These are phyloP conservation scores for Anthonomus grandis DNA, from an alignment of 1,140 invertebrate genomes.

Conservation along the genomic window DNA sequence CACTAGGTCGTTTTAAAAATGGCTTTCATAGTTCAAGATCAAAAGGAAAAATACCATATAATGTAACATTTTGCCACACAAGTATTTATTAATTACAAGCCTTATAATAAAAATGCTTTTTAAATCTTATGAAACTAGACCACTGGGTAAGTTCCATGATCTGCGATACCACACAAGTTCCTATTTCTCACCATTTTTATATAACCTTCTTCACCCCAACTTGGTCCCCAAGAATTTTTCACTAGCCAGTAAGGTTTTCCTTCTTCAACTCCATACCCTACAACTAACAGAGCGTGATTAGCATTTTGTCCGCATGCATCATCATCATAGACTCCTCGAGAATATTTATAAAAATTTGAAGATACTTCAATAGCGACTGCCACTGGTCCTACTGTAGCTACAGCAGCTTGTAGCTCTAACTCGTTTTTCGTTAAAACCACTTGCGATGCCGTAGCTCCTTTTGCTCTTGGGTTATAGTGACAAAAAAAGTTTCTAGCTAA, in stretches of 20 bases:
- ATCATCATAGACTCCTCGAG: conserved; percentile 57
- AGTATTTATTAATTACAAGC: too few species aligned
- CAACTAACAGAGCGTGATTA: conserved; percentile 83
- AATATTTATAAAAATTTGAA: conserved; percentile 61
- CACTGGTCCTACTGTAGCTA: conserved; percentile 84
- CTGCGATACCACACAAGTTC: conserved; percentile 32
- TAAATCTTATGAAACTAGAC: neutral
- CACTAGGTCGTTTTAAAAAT: too few species aligned
- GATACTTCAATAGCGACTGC: conserved; percentile 90
- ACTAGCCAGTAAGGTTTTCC: conserved; percentile 75
- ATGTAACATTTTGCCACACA: too few species aligned
- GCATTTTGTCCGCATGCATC: conserved; percentile 57
- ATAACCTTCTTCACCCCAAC: conserved; percentile 84
- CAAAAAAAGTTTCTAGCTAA: conserved; percentile 68
- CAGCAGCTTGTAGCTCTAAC: conserved; percentile 54
- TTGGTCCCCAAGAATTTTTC: conserved; percentile 80
- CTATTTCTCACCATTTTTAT: conserved; percentile 81
- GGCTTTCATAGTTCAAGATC: too few species aligned
- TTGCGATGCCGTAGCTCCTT: conserved; percentile 1
- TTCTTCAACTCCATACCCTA: conserved; percentile 71
- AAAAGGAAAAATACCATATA: too few species aligned
- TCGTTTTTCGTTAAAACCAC: conserved; percentile 48
- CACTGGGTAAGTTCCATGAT: neutral
- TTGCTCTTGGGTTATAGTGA: neutral
- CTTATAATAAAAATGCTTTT: too few species aligned